Evolutionary conservation across 2,113 vertebrate species (phyloP).

Genomic region (Tachuris rubrigastra): DNA sequence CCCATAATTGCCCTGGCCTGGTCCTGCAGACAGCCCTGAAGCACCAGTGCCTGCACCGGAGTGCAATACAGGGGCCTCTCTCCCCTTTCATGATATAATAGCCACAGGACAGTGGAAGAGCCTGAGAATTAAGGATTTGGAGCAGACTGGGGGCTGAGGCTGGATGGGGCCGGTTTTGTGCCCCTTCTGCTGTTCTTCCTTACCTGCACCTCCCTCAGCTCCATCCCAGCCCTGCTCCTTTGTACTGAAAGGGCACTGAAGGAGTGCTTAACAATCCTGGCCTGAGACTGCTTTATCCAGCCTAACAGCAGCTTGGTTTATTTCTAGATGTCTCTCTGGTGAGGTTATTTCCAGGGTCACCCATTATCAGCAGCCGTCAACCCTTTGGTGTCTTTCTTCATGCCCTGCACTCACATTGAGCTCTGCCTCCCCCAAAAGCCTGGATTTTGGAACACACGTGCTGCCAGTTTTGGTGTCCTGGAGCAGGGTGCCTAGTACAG

Average conservation of each 20-base stretch:
- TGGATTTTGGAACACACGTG: background rate
- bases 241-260: background rate
- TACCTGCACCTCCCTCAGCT: background rate
- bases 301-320: background rate
- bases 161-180: background rate
- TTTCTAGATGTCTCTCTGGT: background rate
- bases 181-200: background rate
- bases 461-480: background rate
- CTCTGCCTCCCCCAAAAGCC: background rate
- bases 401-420: rapidly evolving
- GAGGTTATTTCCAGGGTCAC: background rate
- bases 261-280: background rate
- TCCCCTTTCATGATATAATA: background rate
- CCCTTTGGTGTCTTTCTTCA: background rate
- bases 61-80: background rate
- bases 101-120: background rate
- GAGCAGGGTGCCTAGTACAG: background rate
- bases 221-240: background rate
- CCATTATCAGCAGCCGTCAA: background rate
- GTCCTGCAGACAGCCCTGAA: background rate
- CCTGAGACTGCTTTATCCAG: background rate
- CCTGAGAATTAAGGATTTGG: background rate
- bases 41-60: background rate
- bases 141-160: background rate
- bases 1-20: background rate